Percentiles rank a stretch among this genome's conserved stretches.
Conservation (phyloP, 1,140 invertebrate genomes). For the Capitella teleta region DNA sequence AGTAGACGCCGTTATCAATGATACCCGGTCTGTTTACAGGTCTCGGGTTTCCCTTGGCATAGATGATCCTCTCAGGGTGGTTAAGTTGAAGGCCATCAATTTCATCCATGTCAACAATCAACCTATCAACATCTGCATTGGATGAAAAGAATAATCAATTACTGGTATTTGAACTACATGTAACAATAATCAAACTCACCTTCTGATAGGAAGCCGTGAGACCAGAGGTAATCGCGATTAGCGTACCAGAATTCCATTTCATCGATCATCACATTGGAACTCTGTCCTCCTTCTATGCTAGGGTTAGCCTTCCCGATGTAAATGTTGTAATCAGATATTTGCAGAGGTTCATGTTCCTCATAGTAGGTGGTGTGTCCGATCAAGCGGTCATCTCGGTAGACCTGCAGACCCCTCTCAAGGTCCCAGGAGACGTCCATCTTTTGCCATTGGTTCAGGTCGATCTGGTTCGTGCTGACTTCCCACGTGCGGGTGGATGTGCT, state of each 20-base stretch:
- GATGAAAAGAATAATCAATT: conserved; percentile 8
- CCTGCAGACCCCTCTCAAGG: conserved; percentile 21
- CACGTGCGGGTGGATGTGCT: conserved; percentile 18
- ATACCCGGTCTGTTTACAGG: conserved; percentile 14
- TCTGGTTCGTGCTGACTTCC: conserved; percentile 20
- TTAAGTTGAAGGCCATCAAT: conserved; percentile 17
- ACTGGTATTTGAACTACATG: not conserved
- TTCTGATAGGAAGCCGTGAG: conserved; percentile 9
- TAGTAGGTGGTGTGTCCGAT: conserved; percentile 1
- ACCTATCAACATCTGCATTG: conserved; percentile 7
- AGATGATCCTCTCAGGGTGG: conserved; percentile 18
- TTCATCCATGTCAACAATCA: conserved; percentile 14
- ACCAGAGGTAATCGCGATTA: conserved; percentile 7
- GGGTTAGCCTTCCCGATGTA: conserved; percentile 12
- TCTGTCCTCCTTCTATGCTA: conserved; percentile 6
- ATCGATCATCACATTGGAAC: conserved; percentile 23
- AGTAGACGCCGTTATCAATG: conserved; percentile 16
- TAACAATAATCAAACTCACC: conserved; percentile 5
- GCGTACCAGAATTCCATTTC: conserved; percentile 36
- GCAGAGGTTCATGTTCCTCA: not conserved
- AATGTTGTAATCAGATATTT: conserved; percentile 3
- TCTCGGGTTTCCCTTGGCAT: conserved; percentile 15
- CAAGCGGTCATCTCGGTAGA: conserved; percentile 24
- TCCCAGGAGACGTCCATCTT: conserved; percentile 34
- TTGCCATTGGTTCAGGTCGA: conserved; percentile 28